Evolutionary conservation across 2,113 vertebrate species (phyloP).

Genomic region (Morone saxatilis): DNA sequence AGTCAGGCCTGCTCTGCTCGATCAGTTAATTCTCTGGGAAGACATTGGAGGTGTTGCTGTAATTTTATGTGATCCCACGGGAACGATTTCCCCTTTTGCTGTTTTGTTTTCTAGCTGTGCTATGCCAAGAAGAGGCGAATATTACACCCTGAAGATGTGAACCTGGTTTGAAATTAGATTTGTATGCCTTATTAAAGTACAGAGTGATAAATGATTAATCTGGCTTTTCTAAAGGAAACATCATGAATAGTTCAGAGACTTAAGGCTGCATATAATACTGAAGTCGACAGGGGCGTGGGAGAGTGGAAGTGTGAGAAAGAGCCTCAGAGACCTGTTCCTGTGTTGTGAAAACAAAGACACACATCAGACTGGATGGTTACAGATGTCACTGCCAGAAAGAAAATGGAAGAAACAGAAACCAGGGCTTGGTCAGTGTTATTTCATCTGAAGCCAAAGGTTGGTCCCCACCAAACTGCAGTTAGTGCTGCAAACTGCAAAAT

Average conservation of each 20-base stretch:
- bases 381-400: constrained; percentile 13
- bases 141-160: not conserved
- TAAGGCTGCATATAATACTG: constrained; percentile 13
- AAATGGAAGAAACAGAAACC: constrained; percentile 9
- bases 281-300: constrained; percentile 22
- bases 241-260: constrained; percentile 57
- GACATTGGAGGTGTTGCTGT: not conserved
- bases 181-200: constrained; percentile 21
- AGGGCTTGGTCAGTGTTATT: not conserved
- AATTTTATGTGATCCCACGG: not conserved
- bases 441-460: not conserved
- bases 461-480: not conserved
- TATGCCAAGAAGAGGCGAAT: not conserved
- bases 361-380: constrained; percentile 19
- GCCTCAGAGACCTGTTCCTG: constrained; percentile 15
- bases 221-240: constrained; percentile 39
- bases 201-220: constrained; percentile 39
- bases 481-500: not conserved
- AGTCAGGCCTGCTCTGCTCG: not conserved
- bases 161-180: not conserved
- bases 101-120: not conserved
- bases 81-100: not conserved
- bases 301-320: constrained; percentile 51
- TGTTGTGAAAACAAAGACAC: constrained; percentile 63
- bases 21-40: not conserved